A percentile compares a stretch with the other conserved stretches of the same genome.
Evolutionary conservation across 2,797 vertebrate genomes (phyloP).

Genomic region (Acanthiza pusilla): DNA sequence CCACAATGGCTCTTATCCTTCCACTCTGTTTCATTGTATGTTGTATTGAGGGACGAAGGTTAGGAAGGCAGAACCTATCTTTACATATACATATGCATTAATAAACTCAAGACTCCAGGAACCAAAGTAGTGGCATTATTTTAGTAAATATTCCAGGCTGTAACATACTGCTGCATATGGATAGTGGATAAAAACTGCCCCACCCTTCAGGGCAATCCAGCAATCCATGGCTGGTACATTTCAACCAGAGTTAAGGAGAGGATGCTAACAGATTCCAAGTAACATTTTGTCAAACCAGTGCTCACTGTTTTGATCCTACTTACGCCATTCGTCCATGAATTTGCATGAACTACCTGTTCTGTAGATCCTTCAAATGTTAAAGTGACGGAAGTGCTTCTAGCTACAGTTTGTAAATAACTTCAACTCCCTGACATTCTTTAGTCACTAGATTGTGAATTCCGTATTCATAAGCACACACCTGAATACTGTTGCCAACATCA

Average conservation of each 20-base stretch:
- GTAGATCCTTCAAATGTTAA: neutral
- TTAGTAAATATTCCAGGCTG: neutral
- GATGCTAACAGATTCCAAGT: neutral
- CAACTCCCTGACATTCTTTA: neutral
- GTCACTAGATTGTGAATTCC: neutral
- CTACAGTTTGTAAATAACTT: neutral
- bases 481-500: neutral
- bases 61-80: neutral
- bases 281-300: neutral
- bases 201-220: neutral
- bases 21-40: neutral
- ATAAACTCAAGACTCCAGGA: neutral
- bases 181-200: neutral
- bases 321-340: neutral
- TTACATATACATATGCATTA: neutral
- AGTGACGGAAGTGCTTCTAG: neutral
- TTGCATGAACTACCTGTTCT: neutral
- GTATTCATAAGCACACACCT: neutral
- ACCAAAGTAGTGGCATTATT: neutral
- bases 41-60: neutral
- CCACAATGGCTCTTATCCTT: neutral
- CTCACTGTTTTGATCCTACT: neutral
- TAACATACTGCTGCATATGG: neutral
- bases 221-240: neutral
- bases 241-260: neutral